Percentiles rank a stretch among this genome's conserved stretches.
phyloP scores from a whole-genome alignment of 2,888 invertebrate genomes.

The Leuctra nigra region DNA sequence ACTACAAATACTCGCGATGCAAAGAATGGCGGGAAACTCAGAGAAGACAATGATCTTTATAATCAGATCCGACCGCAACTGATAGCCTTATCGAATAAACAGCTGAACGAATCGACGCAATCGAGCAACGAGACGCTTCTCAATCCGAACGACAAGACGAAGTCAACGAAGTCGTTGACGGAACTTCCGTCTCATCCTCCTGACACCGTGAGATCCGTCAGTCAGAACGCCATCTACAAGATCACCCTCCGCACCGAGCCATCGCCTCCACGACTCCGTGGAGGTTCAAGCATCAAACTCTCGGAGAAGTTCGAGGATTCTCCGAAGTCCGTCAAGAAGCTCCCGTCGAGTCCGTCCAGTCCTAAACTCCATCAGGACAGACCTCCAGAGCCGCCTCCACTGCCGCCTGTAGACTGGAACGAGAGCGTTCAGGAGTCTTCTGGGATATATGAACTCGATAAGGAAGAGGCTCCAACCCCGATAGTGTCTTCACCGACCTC shows the following conservation, averaged over 20 bases:
- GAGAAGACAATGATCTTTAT: not conserved
- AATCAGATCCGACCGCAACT: not conserved
- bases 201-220: not conserved
- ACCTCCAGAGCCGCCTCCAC: not conserved
- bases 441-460: not conserved
- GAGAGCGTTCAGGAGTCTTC: not conserved
- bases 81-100: not conserved
- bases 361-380: not conserved
- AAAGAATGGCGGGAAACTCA: not conserved
- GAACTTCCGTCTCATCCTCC: not conserved
- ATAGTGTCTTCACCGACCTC: not conserved
- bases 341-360: not conserved
- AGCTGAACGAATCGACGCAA: not conserved
- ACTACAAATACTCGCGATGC: not conserved
- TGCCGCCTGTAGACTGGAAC: slow-evolving; percentile 6
- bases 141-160: not conserved
- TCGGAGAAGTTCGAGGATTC: not conserved
- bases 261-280: not conserved
- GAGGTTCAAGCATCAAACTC: not conserved
- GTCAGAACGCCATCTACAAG: not conserved
- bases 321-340: not conserved
- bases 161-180: slow-evolving; percentile 5
- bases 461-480: not conserved
- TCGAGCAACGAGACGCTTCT: not conserved
- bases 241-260: not conserved